Conservation (phyloP, 2,113 vertebrate species). For the Ailurus styani region DNA sequence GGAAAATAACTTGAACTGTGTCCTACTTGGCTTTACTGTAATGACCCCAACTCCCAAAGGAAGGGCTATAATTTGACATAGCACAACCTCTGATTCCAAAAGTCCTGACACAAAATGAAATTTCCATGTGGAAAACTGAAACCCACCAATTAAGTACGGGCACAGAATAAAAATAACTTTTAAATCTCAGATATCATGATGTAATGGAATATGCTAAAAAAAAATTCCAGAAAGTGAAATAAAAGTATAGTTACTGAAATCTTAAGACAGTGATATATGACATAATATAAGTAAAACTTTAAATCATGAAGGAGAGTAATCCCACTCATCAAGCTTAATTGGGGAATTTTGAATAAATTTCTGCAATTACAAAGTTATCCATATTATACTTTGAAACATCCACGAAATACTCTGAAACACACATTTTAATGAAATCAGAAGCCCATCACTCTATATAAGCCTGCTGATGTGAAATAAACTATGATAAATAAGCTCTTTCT, state of each 20-base stretch:
- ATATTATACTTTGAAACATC: neutral
- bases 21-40: constrained; percentile 38
- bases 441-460: neutral
- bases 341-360: neutral
- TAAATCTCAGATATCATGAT: neutral
- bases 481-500: neutral
- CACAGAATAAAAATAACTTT: constrained; percentile 51
- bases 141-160: constrained; percentile 56
- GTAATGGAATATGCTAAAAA: constrained; percentile 39
- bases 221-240: neutral
- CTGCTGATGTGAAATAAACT: neutral
- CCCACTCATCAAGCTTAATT: neutral
- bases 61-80: constrained; percentile 64
- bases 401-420: neutral
- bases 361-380: neutral
- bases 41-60: constrained; percentile 48
- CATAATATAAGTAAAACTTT: neutral
- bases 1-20: constrained; percentile 53
- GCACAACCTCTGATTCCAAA: constrained; percentile 57
- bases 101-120: constrained; percentile 29
- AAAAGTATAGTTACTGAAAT: neutral
- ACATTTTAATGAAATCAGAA: neutral
- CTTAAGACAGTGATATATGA: neutral
- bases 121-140: constrained; percentile 63
- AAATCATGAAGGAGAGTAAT: neutral